Evolutionary conservation across 2,113 vertebrate genomes (phyloP), one percentile per base, ranked within the genome.

Genomic region (Acrocephalus arundinaceus): DNA sequence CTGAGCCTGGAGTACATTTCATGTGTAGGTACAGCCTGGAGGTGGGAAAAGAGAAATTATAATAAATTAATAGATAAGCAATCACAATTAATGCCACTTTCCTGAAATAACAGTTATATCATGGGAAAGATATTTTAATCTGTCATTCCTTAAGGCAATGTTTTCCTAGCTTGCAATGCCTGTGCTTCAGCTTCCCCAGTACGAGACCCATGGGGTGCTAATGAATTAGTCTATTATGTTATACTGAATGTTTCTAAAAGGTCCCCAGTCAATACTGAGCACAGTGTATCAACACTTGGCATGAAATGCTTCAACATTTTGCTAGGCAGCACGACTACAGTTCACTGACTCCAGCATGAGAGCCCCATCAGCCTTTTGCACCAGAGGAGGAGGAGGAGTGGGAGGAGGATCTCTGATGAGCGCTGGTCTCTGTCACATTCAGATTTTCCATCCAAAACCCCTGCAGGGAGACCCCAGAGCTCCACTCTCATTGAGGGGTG

Each of bases 151-250:
- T 96, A 97, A 96, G 97, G 98, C 97, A 89, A 97, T 98, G 97
- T 92, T 98, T 98, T 97, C 96, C 93, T 94, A 94, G 97, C 97
- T 96, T 97, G 96, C 95, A 96, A 97, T 96, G 97, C 97, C 86
- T 97, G 91, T 97, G 98, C 98, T 97, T 96, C 95, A 85, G 93
- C 97, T 98, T 97, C 97, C 93, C 55, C 97, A 95, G 95, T 97
- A 97, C 96, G 96, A 98, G 98, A 97, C 98, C 98, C 98, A 98
- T 97, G 98, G 98, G 99, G 98, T 98, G 98, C 98, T 98, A 98
- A 99, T 99, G 98, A 99, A 99, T 99, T 98, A 98, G 97, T 98
- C 98, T 98, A 98, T 98, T 98, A 98, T 99, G 98, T 98, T 98
- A 98, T 93, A 98, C 97, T 98, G 98, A 98, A 98, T 98, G 98